These are phyloP conservation scores for Stichodactyla helianthus DNA, from an alignment of 64 coral and sea anemone genomes.

Conservation along the genomic window DNA sequence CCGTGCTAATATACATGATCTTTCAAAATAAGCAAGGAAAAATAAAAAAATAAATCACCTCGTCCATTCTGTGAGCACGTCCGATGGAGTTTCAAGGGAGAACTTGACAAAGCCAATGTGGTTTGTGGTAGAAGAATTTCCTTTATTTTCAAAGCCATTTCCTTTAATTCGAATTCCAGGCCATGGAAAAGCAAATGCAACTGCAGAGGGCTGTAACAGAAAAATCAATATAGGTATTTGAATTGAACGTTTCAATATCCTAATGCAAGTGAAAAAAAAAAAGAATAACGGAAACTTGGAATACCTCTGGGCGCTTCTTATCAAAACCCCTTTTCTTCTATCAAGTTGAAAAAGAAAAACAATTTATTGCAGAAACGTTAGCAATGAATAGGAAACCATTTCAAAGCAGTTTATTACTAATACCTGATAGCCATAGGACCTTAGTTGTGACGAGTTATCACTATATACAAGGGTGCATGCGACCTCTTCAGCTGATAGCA, in stretches of 20 bases:
- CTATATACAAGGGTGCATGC: slow-evolving; percentile 61
- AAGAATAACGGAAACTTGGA: too few relatives aligned
- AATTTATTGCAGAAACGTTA: not conserved
- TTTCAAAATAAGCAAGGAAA: not conserved
- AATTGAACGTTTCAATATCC: not conserved
- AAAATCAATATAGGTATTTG: not conserved
- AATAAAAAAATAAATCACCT: slow-evolving; percentile 7
- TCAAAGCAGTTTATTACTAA: not conserved
- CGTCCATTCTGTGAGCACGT: slow-evolving; percentile 16
- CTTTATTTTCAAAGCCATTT: not conserved
- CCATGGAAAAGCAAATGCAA: slow-evolving; percentile 41
- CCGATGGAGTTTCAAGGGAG: not conserved
- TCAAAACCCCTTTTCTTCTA: not conserved
- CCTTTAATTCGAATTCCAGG: not conserved
- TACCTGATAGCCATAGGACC: slow-evolving; percentile 30
- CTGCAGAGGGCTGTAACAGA: not conserved
- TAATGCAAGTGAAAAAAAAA: not conserved
- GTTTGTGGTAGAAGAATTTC: not conserved
- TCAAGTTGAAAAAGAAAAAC: not conserved
- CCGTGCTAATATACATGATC: too few relatives aligned
- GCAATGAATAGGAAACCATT: not conserved
- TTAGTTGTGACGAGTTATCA: slow-evolving; percentile 49
- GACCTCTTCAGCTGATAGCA: slow-evolving; percentile 59
- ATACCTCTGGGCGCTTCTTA: not conserved
- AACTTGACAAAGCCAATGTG: slow-evolving; percentile 29